Evolutionary conservation across 1,140 invertebrate species (phyloP), one percentile per base, ranked within the genome.

Genomic region (Rhopalosiphum maidis): DNA sequence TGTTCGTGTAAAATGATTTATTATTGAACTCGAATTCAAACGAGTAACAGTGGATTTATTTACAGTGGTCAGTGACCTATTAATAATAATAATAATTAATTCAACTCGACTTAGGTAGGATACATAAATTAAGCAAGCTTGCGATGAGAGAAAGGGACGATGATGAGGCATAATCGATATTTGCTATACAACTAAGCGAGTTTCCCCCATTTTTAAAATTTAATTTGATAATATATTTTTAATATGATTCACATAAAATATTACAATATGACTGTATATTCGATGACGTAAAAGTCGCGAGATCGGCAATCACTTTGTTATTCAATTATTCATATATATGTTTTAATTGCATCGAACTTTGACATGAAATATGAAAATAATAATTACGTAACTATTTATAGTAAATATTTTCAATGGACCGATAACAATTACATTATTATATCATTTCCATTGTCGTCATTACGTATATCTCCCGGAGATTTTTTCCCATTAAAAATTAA

Each of bases 281-380:
- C 11, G 22, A 91, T 91, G 90, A 92, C 90, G 90, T 92, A 92
- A 92, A 91, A 82, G 30, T 92, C 68, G 9, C 68, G 18, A 83
- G 68, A 82, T 92, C 68, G 30, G 83, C 90, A 92, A 92, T 92
- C 90, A 92, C 68, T 91, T 77, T 77, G 37, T 91, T 91, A 77
- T 68, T 46, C 90, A 68, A 91, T 89, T 89, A 89, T 37, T 35
- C 30, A 46, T 88, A 35, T 37, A 54, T n/a, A 23, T 55, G 87
- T 43, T 89, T 37, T 89, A 89, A 89, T 89, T 89, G 23, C 22
- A 37, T 37, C n/a, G 87, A 37, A 35, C 87, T 89, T 89, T 51
- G 87, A 88, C 48, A 89, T 51, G n/a, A 54, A 88, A 88, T 88
- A 18, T 54, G 43, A 89, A 89, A 54, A 55, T 89, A 89, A 54